Percentiles rank a stretch among this genome's conserved stretches.
These are phyloP conservation scores for Onchidella celtica DNA, from an alignment of 2,888 invertebrate species.

Conservation along the genomic window DNA sequence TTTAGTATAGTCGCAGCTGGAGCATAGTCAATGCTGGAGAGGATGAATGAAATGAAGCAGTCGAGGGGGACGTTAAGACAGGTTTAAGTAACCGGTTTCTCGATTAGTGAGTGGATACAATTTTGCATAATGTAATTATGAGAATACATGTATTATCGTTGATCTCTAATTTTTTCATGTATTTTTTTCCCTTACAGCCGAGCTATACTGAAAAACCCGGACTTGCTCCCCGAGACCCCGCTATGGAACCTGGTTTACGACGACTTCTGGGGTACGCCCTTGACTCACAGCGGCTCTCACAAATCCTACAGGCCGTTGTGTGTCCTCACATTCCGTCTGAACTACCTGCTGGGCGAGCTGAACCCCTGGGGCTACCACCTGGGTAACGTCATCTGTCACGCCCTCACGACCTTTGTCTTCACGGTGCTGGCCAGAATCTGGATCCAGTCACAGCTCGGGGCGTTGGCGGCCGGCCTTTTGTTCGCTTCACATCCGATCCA, in stretches of 20 bases:
- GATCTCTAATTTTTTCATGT: not conserved
- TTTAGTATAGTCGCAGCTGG: not conserved
- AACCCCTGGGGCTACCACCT: slow-evolving; percentile 87
- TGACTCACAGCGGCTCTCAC: slow-evolving; percentile 95
- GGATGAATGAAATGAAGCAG: no score
- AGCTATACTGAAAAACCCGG: slow-evolving; percentile 96
- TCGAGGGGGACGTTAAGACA: not conserved
- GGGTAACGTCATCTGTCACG: slow-evolving; percentile 92
- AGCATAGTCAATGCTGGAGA: no score
- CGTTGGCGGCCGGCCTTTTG: slow-evolving; percentile 88
- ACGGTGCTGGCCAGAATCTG: slow-evolving; percentile 85
- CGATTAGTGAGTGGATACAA: not conserved
- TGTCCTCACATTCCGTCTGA: slow-evolving; percentile 92
- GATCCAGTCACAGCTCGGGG: slow-evolving; percentile 81
- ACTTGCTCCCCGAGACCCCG: slow-evolving; percentile 89
- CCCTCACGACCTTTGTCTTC: slow-evolving; percentile 90
- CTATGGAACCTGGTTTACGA: slow-evolving; percentile 91
- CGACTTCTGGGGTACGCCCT: slow-evolving; percentile 99
- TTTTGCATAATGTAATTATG: not conserved
- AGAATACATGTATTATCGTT: not conserved
- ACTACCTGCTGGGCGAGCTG: slow-evolving; percentile 86
- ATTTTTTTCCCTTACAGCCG: slow-evolving; percentile 85
- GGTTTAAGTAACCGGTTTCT: not conserved
- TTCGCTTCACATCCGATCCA: slow-evolving; percentile 98
- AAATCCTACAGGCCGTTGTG: slow-evolving; percentile 97